Evolutionary conservation across 2,888 invertebrate species (phyloP), one percentile per base, ranked within the genome.

Genomic region (Odontocolon sp.): DNA sequence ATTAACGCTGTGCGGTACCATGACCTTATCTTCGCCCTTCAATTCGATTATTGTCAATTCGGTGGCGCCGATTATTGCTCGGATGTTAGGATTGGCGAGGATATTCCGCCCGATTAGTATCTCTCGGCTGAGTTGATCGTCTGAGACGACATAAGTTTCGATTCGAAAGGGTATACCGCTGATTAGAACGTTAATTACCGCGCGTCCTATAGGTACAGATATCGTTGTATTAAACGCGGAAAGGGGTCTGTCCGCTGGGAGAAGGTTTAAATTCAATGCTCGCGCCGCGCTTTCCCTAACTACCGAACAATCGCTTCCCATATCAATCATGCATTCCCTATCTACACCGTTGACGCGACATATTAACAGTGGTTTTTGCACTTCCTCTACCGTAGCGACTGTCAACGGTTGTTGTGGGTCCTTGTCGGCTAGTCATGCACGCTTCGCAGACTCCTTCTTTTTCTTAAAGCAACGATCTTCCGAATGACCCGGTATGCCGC

Each of bases 291-390:
- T 28, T 8, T 68, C 26, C 2, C 47, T 21, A 11, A 68, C 50
- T 6, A 57, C 36, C 6, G 68, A 57, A 26, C 69, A 59, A 23
- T 67, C 67, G 33, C 67, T 67, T 11, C 67, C 56, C 45, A 64
- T 14, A 50, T 66, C 66, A 8, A 66, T 33, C 33, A 67, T 14
- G 14, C 67, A 67, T 18, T 67, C 42, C 14, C 8, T 56, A 8
- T 56, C 45, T 21, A 56, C 14, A 11, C 26, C 23, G 4, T 67
- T 67, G 2, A 54, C 16, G n/a, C 31, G 33, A 31, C 67, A 67
- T 3, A 28, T 18, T 33, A 42, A 54, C 0, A 67, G 31, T 5
- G 54, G 54, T 28, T 67, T 67, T 2, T 21, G n/a, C 9, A 67
- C 54, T 28, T 54, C 28, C 5, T 38, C 26, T 21, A 57, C 3